These are phyloP conservation scores for Drosophila parthenogenetica DNA, from an alignment of 2,888 invertebrate genomes.

Conservation along the genomic window DNA sequence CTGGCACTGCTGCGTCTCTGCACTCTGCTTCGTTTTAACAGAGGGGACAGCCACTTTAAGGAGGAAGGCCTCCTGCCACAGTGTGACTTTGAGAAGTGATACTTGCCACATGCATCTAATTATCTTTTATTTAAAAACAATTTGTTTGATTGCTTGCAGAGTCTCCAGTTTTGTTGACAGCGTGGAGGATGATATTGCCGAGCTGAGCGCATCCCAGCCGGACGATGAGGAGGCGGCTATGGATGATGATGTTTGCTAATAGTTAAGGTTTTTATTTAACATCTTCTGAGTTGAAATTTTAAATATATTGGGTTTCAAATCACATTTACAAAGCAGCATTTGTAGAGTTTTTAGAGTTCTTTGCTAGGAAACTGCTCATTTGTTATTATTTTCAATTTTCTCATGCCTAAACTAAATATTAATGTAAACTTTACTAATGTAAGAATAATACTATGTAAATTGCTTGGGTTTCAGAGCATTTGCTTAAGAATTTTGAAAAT, in stretches of 20 bases:
- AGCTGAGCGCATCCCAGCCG: conserved; percentile 68
- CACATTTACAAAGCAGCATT: too few relatives aligned
- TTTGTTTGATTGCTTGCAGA: conserved; percentile 64
- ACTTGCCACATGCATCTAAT: conserved; percentile 32
- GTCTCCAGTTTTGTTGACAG: conserved; percentile 82
- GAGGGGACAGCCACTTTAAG: conserved; percentile 63
- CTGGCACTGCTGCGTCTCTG: conserved; percentile 85
- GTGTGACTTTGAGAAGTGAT: conserved; percentile 84
- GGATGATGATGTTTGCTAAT: conserved; percentile 83
- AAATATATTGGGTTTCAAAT: too few relatives aligned
- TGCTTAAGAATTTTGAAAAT: conserved; percentile 4
- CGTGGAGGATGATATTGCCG: conserved; percentile 81
- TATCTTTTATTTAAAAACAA: conserved; percentile 23
- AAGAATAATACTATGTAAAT: not conserved
- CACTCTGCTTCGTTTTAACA: conserved; percentile 62
- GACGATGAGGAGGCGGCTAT: conserved; percentile 82
- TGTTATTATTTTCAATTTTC: not conserved
- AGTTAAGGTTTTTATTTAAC: not conserved
- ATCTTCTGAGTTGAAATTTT: not conserved
- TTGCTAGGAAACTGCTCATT: not conserved
- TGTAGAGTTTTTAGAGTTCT: too few relatives aligned
- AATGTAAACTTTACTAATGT: too few relatives aligned
- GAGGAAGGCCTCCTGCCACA: conserved; percentile 83
- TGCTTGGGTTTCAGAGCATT: not conserved
- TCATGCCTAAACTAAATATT: not conserved